phyloP scores from a whole-genome alignment of 2,888 invertebrate genomes.

The Apomyelois bistriatella region DNA sequence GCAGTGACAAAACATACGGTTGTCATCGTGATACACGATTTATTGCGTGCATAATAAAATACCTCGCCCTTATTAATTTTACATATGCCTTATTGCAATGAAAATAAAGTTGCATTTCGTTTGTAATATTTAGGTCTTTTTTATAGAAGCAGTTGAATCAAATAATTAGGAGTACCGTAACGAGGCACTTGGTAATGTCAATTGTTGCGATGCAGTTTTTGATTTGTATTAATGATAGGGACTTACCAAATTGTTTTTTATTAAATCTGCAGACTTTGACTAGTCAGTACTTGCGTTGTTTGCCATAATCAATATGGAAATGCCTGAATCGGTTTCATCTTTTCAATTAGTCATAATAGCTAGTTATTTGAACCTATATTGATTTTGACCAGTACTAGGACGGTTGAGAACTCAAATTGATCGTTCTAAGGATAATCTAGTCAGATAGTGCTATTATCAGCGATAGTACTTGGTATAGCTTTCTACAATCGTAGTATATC shows the following conservation, averaged over 20 bases:
- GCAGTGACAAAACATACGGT: slow-evolving; percentile 66
- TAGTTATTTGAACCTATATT: no score
- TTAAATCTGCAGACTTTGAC: no score
- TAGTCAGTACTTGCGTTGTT: no score
- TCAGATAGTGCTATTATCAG: no score
- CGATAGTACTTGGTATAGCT: no score
- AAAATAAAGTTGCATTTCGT: slow-evolving; percentile 15
- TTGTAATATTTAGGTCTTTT: slow-evolving; percentile 11
- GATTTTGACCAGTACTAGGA: no score
- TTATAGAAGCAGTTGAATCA: slow-evolving; percentile 37
- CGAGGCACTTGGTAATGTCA: slow-evolving; percentile 36
- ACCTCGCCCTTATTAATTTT: not conserved
- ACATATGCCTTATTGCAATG: slow-evolving; percentile 1
- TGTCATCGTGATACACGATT: slow-evolving; percentile 67
- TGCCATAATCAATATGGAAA: no score
- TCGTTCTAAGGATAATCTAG: no score
- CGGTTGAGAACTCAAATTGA: no score
- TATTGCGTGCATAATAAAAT: slow-evolving; percentile 35
- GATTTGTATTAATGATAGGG: slow-evolving; percentile 7
- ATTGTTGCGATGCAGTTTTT: slow-evolving; percentile 20
- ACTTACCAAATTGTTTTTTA: not conserved
- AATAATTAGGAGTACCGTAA: slow-evolving; percentile 60
- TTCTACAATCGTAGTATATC: no score
- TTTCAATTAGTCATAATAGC: no score
- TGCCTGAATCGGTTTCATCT: no score